phyloP scores from a whole-genome alignment of 2,113 vertebrate species.

The Trinectes maculatus region DNA sequence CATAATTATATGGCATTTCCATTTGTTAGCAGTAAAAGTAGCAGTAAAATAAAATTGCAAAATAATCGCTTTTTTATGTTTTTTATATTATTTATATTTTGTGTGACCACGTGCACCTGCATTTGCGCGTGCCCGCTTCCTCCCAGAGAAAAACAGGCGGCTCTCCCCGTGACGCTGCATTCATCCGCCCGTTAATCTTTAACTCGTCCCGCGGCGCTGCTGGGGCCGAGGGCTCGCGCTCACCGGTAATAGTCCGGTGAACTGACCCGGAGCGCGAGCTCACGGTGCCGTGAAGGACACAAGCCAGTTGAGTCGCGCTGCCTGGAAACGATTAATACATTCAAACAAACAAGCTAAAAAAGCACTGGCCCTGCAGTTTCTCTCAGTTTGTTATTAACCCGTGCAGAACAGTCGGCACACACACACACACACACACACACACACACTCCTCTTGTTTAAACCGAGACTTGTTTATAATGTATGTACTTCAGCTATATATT shows the following conservation, averaged over 20 bases:
- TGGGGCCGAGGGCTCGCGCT: conserved; percentile 17
- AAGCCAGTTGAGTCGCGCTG: not conserved
- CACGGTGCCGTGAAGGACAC: conserved; percentile 57
- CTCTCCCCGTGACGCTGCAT: conserved; percentile 28
- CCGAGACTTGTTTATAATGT: too few relatives aligned
- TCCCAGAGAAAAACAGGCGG: conserved; percentile 16
- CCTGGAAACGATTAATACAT: conserved; percentile 47
- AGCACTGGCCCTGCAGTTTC: conserved; percentile 21
- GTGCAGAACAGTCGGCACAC: not conserved
- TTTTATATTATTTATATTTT: too few relatives aligned
- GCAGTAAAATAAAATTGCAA: too few relatives aligned
- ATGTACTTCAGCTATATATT: too few relatives aligned
- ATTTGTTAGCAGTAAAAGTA: too few relatives aligned
- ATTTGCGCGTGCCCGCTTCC: not conserved
- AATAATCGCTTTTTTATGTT: too few relatives aligned
- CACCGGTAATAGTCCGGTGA: conserved; percentile 51
- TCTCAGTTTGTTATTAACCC: conserved; percentile 65
- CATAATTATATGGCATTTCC: too few relatives aligned
- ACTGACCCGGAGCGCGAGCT: conserved; percentile 51
- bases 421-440: not conserved
- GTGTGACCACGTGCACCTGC: not conserved
- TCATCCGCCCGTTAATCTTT: conserved; percentile 60
- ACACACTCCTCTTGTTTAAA: too few relatives aligned
- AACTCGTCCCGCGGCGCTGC: conserved; percentile 47
- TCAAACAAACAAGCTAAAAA: conserved; percentile 14